Evolutionary conservation across 2,888 invertebrate species (phyloP).

Genomic region (Octonoba sinensis): DNA sequence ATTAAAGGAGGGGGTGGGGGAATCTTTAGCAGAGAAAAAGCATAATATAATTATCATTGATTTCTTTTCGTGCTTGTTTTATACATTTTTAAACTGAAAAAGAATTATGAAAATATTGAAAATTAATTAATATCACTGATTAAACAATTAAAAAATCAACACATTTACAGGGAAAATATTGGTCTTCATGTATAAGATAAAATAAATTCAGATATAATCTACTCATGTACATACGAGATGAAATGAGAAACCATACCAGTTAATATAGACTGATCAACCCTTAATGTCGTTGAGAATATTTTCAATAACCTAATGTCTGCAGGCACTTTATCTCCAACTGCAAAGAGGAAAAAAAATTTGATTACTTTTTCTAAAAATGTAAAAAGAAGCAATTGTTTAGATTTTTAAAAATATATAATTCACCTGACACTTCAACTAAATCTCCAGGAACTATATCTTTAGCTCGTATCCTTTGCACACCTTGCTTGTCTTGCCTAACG

Average conservation of each 20-base stretch:
- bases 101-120: too few relatives aligned
- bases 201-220: too few relatives aligned
- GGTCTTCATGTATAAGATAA: too few relatives aligned
- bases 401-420: conserved; percentile 52
- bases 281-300: conserved; percentile 97
- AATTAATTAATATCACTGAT: too few relatives aligned
- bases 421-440: conserved; percentile 91
- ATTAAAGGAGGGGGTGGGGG: too few relatives aligned
- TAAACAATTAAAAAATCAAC: too few relatives aligned
- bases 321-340: conserved; percentile 99
- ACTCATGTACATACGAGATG: too few relatives aligned
- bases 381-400: not conserved
- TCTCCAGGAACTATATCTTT: conserved; percentile 99
- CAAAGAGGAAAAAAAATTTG: conserved; percentile 69
- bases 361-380: not conserved
- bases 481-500: conserved; percentile 91
- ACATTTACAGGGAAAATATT: too few relatives aligned
- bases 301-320: conserved; percentile 97
- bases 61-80: too few relatives aligned
- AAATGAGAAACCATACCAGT: conserved; percentile 76
- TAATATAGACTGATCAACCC: conserved; percentile 99
- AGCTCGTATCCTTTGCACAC: conserved; percentile 97
- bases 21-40: too few relatives aligned
- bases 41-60: too few relatives aligned
- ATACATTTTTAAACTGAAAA: too few relatives aligned